phyloP scores from a whole-genome alignment of 2,113 vertebrate genomes.

The Cnemophilus loriae region DNA sequence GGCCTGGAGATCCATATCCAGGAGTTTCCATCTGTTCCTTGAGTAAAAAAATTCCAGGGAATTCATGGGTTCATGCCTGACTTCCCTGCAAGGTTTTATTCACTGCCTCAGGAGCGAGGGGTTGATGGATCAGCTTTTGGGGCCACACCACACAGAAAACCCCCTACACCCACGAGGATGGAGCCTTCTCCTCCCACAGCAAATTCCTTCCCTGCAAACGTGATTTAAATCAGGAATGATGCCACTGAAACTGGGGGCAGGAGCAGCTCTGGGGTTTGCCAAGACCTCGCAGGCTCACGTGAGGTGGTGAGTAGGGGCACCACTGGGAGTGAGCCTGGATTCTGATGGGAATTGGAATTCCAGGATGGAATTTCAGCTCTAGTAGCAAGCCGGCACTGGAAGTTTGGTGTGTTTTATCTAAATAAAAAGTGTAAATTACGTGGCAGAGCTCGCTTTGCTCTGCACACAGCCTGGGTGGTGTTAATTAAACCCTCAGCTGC shows the following conservation, averaged over 20 bases:
- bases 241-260: neutral
- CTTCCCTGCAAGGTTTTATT: neutral
- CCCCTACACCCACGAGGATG: accelerated
- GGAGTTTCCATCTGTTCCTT: neutral
- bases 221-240: neutral
- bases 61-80: neutral
- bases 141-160: accelerated
- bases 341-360: neutral
- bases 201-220: neutral
- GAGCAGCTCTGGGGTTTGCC: neutral
- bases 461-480: conserved; percentile 15
- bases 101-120: neutral
- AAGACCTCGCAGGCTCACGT: neutral
- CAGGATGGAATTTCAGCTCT: neutral
- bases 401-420: neutral
- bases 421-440: conserved; percentile 17
- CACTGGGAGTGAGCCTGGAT: too few relatives aligned
- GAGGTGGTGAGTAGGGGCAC: neutral
- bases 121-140: neutral
- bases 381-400: neutral
- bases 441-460: neutral
- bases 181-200: neutral
- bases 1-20: neutral
- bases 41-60: neutral
- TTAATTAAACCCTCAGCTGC: conserved; percentile 62